Base-by-base conservation (phyloP, 2,113 vertebrate genomes). In the Tamias sibiricus region DNA sequence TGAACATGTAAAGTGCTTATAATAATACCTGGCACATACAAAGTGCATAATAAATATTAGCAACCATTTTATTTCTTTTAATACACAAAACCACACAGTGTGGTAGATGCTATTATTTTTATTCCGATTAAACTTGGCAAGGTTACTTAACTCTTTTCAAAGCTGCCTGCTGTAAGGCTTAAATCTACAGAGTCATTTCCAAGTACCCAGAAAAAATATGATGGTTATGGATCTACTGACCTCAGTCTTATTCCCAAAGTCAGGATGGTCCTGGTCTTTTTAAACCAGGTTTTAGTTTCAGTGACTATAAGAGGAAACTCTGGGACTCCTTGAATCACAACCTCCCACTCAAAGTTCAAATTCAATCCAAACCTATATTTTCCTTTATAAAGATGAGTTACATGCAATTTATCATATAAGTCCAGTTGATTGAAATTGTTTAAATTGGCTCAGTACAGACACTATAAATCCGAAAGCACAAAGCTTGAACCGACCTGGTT, bases 371-470 rank as follows among this genome's bases (percentile, higher is more conserved):
- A 57, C 68, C 54, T 74, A 16, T 76, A 76, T 10, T 49, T 35
- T 62, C 5, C n/a, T 84, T 96, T 54, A 59, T 47, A 94, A 93
- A 77, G 54, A 89, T 30, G 71, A 2, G 52, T 91, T 97, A 47
- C 42, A 52, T 94, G 91, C 80, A 94, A 96, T 96, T 94, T 96
- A 95, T 95, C 95, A 80, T 54, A 40, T 8, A 20, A 64, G 54
- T 71, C 35, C 79, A 90, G 86, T 93, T 93, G 96, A 96, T 85
- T 95, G 93, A 97, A 97, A 97, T 96, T 97, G 94, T 95, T 98
- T 97, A 97, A 97, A 97, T 97, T 95, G 96, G 83, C 83, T 94
- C 94, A 62, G 76, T 57, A 42, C 91, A 74, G 47, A 91, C 69
- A n/a, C 47, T 87, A 40, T 91, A 95, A 94, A 96, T 97, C 77